These are phyloP conservation scores for Corella eumyota DNA, from an alignment of 23 tunicate species.

Conservation along the genomic window DNA sequence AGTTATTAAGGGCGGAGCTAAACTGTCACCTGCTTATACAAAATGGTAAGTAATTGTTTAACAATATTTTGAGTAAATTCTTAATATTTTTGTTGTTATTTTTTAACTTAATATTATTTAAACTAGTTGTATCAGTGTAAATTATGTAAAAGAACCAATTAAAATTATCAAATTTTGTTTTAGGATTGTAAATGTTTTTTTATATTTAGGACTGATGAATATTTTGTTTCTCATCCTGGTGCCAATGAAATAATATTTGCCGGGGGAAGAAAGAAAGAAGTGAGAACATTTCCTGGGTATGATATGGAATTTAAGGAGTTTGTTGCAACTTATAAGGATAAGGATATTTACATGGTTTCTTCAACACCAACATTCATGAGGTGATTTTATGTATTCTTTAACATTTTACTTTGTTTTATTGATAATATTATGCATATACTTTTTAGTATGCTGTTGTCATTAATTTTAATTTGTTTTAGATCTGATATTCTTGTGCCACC, in stretches of 20 bases:
- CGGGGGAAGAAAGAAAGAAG: constrained; percentile 38
- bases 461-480: constrained; percentile 13
- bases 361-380: constrained; percentile 28
- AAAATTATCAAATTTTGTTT: too few species aligned
- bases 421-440: background rate
- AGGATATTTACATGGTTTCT: constrained; percentile 51
- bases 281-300: constrained; percentile 16
- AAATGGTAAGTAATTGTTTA: constrained; percentile 62
- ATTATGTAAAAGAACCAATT: too few species aligned
- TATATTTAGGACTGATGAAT: constrained; percentile 52
- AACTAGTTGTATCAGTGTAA: too few species aligned
- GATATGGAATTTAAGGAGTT: constrained; percentile 16
- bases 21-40: constrained; percentile 14
- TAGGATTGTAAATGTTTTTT: too few species aligned
- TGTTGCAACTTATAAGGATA: constrained; percentile 30
- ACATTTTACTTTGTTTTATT: background rate
- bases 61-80: too few species aligned
- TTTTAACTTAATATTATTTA: too few species aligned
- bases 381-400: constrained; percentile 4
- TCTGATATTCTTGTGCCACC: constrained; percentile 33
- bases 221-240: constrained; percentile 24
- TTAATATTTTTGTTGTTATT: too few species aligned
- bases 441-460: background rate
- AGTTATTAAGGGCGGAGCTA: constrained; percentile 29
- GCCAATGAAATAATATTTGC: constrained; percentile 14